A percentile compares a stretch with the other conserved stretches of the same genome.
Evolutionary conservation across 2,797 vertebrate species (phyloP).

Genomic region (Cossypha dichroa): DNA sequence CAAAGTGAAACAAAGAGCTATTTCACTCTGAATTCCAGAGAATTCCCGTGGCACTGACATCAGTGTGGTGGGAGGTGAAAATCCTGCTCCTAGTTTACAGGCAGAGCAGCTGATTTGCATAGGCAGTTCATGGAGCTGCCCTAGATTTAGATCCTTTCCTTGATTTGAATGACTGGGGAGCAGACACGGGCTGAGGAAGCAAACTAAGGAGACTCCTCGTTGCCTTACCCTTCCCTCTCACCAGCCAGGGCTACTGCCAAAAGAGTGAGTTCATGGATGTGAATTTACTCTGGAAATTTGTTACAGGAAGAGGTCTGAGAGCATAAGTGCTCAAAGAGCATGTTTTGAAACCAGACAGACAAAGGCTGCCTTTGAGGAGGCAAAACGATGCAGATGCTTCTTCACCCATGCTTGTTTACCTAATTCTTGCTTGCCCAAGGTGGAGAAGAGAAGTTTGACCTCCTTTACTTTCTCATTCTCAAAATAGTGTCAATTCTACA

Average conservation of each 20-base stretch:
- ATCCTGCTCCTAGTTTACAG: neutral
- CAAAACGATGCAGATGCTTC: accelerated
- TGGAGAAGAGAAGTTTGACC: neutral
- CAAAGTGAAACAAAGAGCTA: neutral
- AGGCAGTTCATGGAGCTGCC: neutral
- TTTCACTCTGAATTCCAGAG: neutral
- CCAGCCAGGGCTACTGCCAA: neutral
- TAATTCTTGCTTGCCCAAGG: neutral
- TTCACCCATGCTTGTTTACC: accelerated
- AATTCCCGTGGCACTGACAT: neutral
- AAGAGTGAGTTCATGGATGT: accelerated
- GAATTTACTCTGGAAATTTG: neutral
- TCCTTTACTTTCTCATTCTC: neutral
- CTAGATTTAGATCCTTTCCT: neutral
- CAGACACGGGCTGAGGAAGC: neutral
- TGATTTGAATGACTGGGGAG: neutral
- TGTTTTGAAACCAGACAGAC: neutral
- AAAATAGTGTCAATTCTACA: neutral
- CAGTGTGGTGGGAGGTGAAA: neutral
- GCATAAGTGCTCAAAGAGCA: neutral
- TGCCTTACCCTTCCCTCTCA: neutral
- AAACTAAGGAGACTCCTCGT: neutral
- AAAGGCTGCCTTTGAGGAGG: neutral
- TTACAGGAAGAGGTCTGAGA: neutral
- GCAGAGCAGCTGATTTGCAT: neutral